Evolutionary conservation across 2,797 vertebrate species (phyloP), one percentile per base, ranked within the genome.

Genomic region (Parambassis ranga): DNA sequence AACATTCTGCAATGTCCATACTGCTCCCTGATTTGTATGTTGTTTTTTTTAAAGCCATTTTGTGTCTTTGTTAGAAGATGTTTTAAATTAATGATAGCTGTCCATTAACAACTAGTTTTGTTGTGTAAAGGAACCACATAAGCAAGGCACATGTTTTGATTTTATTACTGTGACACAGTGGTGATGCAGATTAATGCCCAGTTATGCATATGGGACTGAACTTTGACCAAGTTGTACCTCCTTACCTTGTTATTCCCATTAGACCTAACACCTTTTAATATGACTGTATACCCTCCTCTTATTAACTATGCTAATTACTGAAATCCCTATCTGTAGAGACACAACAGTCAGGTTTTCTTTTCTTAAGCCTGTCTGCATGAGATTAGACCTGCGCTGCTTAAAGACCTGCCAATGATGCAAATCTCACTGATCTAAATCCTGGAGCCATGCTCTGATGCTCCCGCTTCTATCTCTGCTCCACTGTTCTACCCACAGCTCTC

Each of bases 281-380:
- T 65, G 43, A 61, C 55, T 86, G 26, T 58, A 75, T 51, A 60
- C 69, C 49, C 28, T 44, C 53, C 47, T 78, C 86, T 80, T 88
- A 87, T 90, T 92, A 92, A 74, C 75, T 80, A 86, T 90, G 89
- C 86, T 93, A 92, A 93, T 92, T 90, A 88, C 57, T 75, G 42
- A 84, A 89, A 83, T 86, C 89, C 81, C 72, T 83, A 87, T 91
- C 87, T 85, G 70, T 71, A 46, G 64, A 87, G 85, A 90, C 78
- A 74, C 83, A 83, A 82, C 83, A 81, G 46, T 72, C 64, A 73
- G 72, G 71, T 75, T 87, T 88, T 86, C 32, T 65, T 83, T 84
- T 82, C 87, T 81, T 82, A 86, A 88, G 87, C 84, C 89, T 91
- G 92, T 90, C 86, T 90, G 79, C 47, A 18, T 66, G 74, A 89